A percentile compares a stretch with the other conserved stretches of the same genome.
phyloP scores from a whole-genome alignment of 2,797 vertebrate genomes.

The Xiphorhynchus erythropygius region DNA sequence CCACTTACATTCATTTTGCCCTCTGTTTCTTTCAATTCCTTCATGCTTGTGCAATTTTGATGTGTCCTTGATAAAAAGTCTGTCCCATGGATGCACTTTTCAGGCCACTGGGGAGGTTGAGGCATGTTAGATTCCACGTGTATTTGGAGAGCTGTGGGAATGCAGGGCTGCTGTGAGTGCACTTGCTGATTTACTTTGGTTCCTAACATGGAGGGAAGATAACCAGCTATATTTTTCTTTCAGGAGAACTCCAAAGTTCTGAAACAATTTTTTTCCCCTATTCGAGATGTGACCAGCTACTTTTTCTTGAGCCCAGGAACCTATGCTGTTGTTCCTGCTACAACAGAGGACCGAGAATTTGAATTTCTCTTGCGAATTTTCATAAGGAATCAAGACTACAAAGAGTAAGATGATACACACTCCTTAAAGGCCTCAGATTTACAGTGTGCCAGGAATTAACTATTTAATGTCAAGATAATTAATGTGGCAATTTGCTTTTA shows the following conservation, averaged over 20 bases:
- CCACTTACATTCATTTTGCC: background rate
- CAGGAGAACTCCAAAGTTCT: conserved; percentile 18
- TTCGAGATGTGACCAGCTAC: conserved; percentile 51
- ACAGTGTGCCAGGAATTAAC: background rate
- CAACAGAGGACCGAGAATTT: background rate
- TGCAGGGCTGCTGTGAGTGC: background rate
- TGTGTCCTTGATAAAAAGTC: background rate
- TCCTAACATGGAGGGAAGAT: background rate
- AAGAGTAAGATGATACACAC: conserved; percentile 50
- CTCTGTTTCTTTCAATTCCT: background rate
- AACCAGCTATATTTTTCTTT: conserved; percentile 38
- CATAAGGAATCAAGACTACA: conserved; percentile 26
- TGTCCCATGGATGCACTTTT: background rate
- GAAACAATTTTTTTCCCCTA: background rate
- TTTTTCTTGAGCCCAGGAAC: conserved; percentile 64
- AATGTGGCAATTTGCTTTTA: background rate
- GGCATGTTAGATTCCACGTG: background rate
- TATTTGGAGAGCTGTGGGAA: background rate
- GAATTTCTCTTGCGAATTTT: conserved; percentile 76
- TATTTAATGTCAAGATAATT: background rate
- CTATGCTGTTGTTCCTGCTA: conserved; percentile 42
- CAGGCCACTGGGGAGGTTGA: background rate
- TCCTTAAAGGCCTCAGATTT: background rate
- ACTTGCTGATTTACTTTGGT: background rate
- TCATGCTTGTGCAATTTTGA: background rate